Evolutionary conservation across 2,888 invertebrate species (phyloP).

Genomic region (Cremastinae sp.): DNA sequence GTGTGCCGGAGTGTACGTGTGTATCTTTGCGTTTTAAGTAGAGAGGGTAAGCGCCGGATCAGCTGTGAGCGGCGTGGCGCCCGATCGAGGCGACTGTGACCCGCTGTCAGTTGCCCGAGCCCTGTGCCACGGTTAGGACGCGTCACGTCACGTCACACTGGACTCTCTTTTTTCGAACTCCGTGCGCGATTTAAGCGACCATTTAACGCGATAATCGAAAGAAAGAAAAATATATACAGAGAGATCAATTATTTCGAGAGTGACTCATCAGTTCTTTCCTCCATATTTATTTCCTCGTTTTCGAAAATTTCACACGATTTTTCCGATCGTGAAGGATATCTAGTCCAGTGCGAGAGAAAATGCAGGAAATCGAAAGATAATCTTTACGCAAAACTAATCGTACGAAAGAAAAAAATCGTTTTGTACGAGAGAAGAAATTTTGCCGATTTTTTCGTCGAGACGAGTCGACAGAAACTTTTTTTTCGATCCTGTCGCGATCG

Average conservation of each 20-base stretch:
- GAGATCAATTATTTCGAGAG: slow-evolving; percentile 15
- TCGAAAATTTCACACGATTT: slow-evolving; percentile 7
- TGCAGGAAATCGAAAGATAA: background rate
- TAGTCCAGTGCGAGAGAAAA: slow-evolving; percentile 29
- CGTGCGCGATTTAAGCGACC: slow-evolving; percentile 24
- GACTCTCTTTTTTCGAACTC: slow-evolving; percentile 41
- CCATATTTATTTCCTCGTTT: background rate
- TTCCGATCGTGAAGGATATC: slow-evolving; percentile 29
- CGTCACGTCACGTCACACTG: slow-evolving; percentile 67
- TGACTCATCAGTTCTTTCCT: slow-evolving; percentile 12
- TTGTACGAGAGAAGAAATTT: background rate
- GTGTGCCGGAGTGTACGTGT: slow-evolving; percentile 17
- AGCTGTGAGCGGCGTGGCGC: slow-evolving; percentile 77
- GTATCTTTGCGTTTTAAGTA: slow-evolving; percentile 50
- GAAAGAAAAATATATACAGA: slow-evolving; percentile 9
- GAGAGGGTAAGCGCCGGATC: slow-evolving; percentile 70
- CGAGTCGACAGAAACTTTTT: no score
- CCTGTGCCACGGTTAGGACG: slow-evolving; percentile 80
- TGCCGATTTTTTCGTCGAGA: background rate
- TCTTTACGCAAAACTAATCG: background rate
- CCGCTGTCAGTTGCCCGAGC: slow-evolving; percentile 80
- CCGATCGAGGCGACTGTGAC: slow-evolving; percentile 74
- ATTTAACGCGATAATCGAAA: slow-evolving; percentile 1
- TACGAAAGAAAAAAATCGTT: background rate
- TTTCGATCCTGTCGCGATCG: slow-evolving; percentile 48